phyloP scores from a whole-genome alignment of 2,113 vertebrate species.

The Prochilodus magdalenae region DNA sequence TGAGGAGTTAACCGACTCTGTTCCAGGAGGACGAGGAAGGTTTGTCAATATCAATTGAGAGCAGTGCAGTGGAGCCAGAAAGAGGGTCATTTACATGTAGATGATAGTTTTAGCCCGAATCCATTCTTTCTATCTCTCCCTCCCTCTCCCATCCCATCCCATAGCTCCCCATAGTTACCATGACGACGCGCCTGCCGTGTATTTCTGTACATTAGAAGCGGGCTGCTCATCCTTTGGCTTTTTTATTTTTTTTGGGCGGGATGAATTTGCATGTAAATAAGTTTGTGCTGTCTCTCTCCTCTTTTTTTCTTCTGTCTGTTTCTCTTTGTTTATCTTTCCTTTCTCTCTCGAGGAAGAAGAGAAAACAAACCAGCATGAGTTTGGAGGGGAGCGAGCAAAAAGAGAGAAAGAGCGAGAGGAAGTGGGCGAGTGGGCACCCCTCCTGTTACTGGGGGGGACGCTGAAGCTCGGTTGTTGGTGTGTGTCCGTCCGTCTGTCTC shows the following conservation, averaged over 20 bases:
- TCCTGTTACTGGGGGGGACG: conserved; percentile 50
- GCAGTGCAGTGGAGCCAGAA: conserved; percentile 41
- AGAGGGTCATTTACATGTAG: conserved; percentile 62
- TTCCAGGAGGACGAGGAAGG: not conserved
- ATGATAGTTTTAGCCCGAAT: conserved; percentile 59
- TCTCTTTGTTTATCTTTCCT: conserved; percentile 15
- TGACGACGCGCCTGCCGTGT: conserved; percentile 58
- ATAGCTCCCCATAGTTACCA: conserved; percentile 51
- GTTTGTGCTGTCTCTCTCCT: conserved; percentile 49
- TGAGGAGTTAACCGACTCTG: conserved; percentile 6
- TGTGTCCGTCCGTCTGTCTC: conserved; percentile 3
- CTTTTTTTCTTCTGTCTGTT: not conserved
- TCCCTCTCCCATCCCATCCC: conserved; percentile 22
- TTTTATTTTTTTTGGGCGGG: conserved; percentile 19
- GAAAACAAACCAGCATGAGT: conserved; percentile 4
- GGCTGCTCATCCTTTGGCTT: conserved; percentile 45
- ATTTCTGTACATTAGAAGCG: conserved; percentile 50
- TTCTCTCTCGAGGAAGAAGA: not conserved
- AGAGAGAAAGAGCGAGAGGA: not conserved
- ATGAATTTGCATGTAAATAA: conserved; percentile 64
- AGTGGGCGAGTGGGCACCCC: not conserved
- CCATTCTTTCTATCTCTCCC: conserved; percentile 31
- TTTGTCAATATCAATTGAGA: conserved; percentile 50
- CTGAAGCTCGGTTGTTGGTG: not conserved
- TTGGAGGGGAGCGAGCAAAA: not conserved